Percentiles rank a stretch among this genome's conserved stretches.
phyloP scores from a whole-genome alignment of 2,888 invertebrate species.

The Aspidiotus rigidus region DNA sequence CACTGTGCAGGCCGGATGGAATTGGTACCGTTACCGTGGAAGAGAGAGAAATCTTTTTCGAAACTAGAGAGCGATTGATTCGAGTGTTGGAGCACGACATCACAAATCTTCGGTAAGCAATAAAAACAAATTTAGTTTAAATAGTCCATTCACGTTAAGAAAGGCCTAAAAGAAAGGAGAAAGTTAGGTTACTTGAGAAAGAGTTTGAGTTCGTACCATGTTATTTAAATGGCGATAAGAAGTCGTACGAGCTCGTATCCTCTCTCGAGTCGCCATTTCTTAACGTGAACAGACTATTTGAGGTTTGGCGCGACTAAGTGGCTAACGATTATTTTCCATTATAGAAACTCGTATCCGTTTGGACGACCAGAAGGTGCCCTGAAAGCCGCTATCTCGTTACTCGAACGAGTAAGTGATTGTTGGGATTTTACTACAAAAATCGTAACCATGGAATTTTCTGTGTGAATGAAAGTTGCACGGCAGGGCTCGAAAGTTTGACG shows the following conservation, averaged over 20 bases:
- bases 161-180: not conserved
- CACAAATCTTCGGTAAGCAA: constrained; percentile 82
- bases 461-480: too few species aligned
- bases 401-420: constrained; percentile 61
- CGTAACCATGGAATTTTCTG: too few species aligned
- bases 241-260: too few species aligned
- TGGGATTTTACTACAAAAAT: too few species aligned
- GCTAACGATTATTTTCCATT: constrained; percentile 8
- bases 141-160: not conserved
- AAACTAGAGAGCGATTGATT: constrained; percentile 89
- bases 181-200: not conserved
- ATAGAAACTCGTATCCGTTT: constrained; percentile 93
- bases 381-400: constrained; percentile 87
- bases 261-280: too few species aligned
- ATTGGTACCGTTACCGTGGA: constrained; percentile 97
- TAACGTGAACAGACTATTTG: not conserved
- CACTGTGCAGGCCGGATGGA: constrained; percentile 81
- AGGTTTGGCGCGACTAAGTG: too few species aligned
- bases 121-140: not conserved
- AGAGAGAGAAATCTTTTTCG: constrained; percentile 95
- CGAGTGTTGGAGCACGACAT: constrained; percentile 93
- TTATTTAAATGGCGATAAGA: too few species aligned
- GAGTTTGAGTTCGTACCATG: too few species aligned
- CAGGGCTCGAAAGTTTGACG: too few species aligned
- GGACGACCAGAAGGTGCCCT: constrained; percentile 96